Conservation (phyloP, 2,888 invertebrate genomes). For the Watsonalla binaria region DNA sequence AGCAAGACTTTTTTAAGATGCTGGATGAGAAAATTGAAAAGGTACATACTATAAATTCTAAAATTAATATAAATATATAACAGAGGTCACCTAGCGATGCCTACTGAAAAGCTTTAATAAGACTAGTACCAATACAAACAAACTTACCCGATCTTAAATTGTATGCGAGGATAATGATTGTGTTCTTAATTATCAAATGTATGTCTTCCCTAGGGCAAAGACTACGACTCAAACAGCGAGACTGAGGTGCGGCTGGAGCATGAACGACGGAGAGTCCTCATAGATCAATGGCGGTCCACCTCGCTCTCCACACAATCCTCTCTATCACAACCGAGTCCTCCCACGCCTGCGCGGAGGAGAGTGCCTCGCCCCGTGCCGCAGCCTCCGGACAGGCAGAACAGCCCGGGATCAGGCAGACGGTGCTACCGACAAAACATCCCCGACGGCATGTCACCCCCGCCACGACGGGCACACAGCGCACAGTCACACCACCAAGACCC, state of each 20-base stretch:
- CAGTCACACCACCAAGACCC: constrained; percentile 57
- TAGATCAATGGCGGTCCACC: constrained; percentile 88
- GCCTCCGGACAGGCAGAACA: constrained; percentile 60
- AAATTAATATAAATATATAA: no score
- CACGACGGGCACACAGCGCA: constrained; percentile 58
- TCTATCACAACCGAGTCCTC: constrained; percentile 54
- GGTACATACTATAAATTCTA: constrained; percentile 56
- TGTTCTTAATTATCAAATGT: background rate
- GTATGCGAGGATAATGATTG: no score
- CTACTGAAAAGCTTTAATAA: no score
- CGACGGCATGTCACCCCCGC: constrained; percentile 65
- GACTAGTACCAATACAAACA: no score
- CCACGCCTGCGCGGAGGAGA: constrained; percentile 59
- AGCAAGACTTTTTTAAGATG: constrained; percentile 95
- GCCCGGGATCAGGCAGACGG: constrained; percentile 51
- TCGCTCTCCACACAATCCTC: constrained; percentile 76
- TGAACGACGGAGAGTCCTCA: constrained; percentile 81
- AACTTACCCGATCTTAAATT: no score
- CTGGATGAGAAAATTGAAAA: constrained; percentile 94
- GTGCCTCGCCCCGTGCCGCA: constrained; percentile 48
- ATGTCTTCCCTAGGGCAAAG: constrained; percentile 81
- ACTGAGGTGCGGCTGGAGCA: constrained; percentile 84
- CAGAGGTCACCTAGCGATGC: no score
- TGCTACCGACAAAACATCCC: constrained; percentile 59
- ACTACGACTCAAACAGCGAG: constrained; percentile 88